Evolutionary conservation across 2,888 invertebrate genomes (phyloP), one percentile per base, ranked within the genome.

Genomic region (Caenorhabditis sp.): DNA sequence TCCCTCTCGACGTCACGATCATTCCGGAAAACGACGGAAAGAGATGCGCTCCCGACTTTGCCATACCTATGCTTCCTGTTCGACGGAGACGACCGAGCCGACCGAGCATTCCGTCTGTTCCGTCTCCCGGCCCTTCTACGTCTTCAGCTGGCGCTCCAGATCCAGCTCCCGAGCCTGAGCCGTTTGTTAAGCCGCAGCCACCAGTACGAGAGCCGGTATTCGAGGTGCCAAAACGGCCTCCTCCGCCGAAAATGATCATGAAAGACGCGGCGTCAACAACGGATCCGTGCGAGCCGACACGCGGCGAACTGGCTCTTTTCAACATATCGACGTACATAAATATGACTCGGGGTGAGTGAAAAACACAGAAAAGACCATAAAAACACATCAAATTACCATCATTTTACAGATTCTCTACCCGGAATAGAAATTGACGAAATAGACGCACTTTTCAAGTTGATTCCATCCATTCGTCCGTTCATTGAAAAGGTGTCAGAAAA

Each of bases 1-100:
- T 63, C 43, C 77, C 77, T 11, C 9, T 62, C 17, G 77, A 77
- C 39, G n/a, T 72, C 61, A 68, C 71, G 20, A 66, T 70, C 27
- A 68, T 77, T 13, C 66, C 71, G 11, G 77, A 77, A 30, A 76
- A 76, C 37, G 76, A 70, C 43, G 75, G 75, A n/a, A 75, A 70
- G 39, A 22, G 76, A 24, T 55, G 70, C 26, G 71, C 71, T 1
- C 77, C 77, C 2, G 72, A 65, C 9, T 77, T 77, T 26, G 58
- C 66, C 1, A 56, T 77, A 6, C 77, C 77, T 0, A 8, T 62
- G 2, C n/a, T 77, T 20, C 77, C 77, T 7, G 43, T 53, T 39
- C n/a, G n/a, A n/a, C n/a, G n/a, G n/a, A n/a, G n/a, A n/a, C 55
- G 55, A 1, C 24, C 8, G n/a, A 46, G 46, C 46, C 24, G 26